Conservation (phyloP, 2,797 vertebrate species). For the Pitangus sulphuratus region DNA sequence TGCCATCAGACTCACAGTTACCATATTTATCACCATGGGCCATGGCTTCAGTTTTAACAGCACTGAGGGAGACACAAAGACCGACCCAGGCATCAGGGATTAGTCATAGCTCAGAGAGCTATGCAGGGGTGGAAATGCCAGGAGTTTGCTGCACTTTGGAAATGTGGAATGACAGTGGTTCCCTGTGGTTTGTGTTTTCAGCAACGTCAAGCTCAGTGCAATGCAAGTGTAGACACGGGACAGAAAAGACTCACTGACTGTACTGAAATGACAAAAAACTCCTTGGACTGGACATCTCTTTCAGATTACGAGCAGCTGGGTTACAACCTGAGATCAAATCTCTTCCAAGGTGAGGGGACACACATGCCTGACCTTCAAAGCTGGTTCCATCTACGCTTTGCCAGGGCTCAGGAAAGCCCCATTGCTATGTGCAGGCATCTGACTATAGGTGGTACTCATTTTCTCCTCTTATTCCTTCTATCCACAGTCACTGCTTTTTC, state of each 20-base stretch:
- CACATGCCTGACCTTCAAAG: background rate
- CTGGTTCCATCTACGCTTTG: background rate
- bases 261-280: background rate
- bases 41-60: background rate
- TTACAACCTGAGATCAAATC: conserved; percentile 72
- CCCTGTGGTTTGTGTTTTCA: background rate
- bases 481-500: background rate
- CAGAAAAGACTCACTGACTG: conserved; percentile 7
- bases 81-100: background rate
- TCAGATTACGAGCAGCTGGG: conserved; percentile 70
- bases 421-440: background rate
- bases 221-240: background rate
- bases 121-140: background rate
- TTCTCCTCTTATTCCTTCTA: background rate
- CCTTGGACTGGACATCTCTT: conserved; percentile 14
- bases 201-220: conserved; percentile 32
- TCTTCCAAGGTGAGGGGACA: conserved; percentile 76
- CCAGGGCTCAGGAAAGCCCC: background rate
- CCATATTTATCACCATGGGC: background rate
- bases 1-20: background rate
- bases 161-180: background rate
- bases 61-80: background rate
- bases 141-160: background rate
- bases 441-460: background rate
- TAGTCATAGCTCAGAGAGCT: background rate